Evolutionary conservation across 2,888 invertebrate genomes (phyloP), one percentile per base, ranked within the genome.

Genomic region (Strigamia crassipes): DNA sequence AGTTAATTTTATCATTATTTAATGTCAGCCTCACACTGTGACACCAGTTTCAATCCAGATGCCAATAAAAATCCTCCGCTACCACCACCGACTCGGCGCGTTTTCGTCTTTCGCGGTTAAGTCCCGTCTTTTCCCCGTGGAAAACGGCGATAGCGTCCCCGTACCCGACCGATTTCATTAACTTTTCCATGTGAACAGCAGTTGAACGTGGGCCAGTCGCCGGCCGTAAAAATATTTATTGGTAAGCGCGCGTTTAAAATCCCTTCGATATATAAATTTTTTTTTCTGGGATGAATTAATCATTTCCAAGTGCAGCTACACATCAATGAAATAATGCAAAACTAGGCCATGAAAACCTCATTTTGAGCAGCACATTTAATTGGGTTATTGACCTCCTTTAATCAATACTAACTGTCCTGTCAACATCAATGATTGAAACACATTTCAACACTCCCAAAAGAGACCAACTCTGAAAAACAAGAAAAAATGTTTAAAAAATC

Each of bases 361-460:
- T 18, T 18, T 56, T 56, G 8, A 56, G 56, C 56, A 18, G n/a
- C n/a, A 18, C 56, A 56, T 56, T 56, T 18, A 56, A 56, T 56
- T 56, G 56, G 56, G 56, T 56, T 56, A 56, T 56, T 56, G 56
- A 56, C 56, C 56, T 56, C 18, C 18, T 56, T 56, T 9, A 21
- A 56, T 56, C 56, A 56, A 56, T 56, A 56, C 15, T 1, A 56
- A 56, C 56, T 56, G 56, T 56, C 56, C 56, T 56, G 56, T 56
- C 56, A 56, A 56, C 56, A 56, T 56, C n/a, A 56, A 8, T 56
- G 56, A 56, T 56, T 18, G 56, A n/a, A 56, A 56, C 56, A 27
- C 27, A 27, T 27, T 42, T 42, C 42, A 42, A 42, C 13, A 42
- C 42, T 12, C 42, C 13, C 1, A 42, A 42, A 12, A 13, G 1